phyloP scores from a whole-genome alignment of 2,888 invertebrate species.

The Pteria penguin region DNA sequence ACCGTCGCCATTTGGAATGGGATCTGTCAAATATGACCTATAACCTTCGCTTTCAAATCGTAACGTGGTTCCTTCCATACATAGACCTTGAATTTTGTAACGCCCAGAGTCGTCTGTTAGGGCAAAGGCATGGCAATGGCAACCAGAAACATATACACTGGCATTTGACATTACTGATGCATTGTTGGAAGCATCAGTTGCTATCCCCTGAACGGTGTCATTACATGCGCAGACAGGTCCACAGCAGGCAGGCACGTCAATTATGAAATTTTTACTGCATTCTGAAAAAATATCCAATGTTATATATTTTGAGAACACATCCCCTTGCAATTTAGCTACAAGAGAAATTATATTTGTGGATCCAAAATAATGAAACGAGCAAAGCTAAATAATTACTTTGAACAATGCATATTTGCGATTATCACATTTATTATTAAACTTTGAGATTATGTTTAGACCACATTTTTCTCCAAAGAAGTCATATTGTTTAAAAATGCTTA shows the following conservation, averaged over 20 bases:
- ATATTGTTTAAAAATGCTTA: too few relatives aligned
- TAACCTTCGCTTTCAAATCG: constrained; percentile 3
- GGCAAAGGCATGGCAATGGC: not conserved
- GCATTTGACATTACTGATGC: not conserved
- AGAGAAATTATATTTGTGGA: too few relatives aligned
- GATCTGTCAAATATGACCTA: not conserved
- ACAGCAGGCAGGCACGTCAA: constrained; percentile 4
- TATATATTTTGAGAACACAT: too few relatives aligned
- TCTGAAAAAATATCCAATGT: not conserved
- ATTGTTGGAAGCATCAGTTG: not conserved
- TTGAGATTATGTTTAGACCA: too few relatives aligned
- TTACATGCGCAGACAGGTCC: not conserved
- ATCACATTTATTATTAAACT: too few relatives aligned
- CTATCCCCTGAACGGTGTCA: not conserved
- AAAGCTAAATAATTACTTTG: too few relatives aligned
- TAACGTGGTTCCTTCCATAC: constrained; percentile 2
- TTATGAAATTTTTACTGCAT: constrained; percentile 9
- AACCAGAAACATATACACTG: not conserved
- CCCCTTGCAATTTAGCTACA: too few relatives aligned
- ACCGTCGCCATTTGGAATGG: not conserved
- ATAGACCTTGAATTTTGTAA: constrained; percentile 2
- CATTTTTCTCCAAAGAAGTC: too few relatives aligned
- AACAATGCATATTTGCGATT: too few relatives aligned
- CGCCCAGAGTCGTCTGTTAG: not conserved
- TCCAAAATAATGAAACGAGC: too few relatives aligned